These are phyloP conservation scores for Pseudomyrmex dendroicus DNA, from an alignment of 1,140 invertebrate genomes.

Conservation along the genomic window DNA sequence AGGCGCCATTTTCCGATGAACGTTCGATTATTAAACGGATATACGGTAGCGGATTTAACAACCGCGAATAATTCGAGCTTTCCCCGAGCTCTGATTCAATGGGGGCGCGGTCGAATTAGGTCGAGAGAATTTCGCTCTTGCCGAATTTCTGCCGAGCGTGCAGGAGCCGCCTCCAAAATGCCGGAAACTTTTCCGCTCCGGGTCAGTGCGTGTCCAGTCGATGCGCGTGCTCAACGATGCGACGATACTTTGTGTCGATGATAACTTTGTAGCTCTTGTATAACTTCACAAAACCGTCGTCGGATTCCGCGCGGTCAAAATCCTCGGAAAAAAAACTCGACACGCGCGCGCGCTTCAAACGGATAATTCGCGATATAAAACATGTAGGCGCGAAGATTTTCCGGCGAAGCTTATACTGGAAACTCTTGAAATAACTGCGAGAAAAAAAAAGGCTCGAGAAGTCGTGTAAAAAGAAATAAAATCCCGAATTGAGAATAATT, in stretches of 20 bases:
- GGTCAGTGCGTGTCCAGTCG: slow-evolving; percentile 41
- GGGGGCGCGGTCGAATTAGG: slow-evolving; percentile 24
- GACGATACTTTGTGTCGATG: slow-evolving; percentile 50
- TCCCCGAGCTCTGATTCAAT: not conserved
- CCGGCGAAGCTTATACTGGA: too few species aligned
- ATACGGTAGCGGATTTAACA: slow-evolving; percentile 3
- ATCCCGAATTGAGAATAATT: not conserved
- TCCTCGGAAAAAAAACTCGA: slow-evolving; percentile 34
- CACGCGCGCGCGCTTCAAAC: not conserved
- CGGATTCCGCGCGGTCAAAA: slow-evolving; percentile 36
- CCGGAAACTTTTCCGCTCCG: slow-evolving; percentile 49
- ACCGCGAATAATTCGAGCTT: slow-evolving; percentile 30
- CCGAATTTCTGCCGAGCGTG: slow-evolving; percentile 19
- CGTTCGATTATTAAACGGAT: slow-evolving; percentile 49
- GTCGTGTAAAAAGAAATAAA: not conserved
- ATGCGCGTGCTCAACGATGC: slow-evolving; percentile 28
- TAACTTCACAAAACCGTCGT: not conserved
- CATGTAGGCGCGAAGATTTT: not conserved
- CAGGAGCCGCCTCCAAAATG: slow-evolving; percentile 10
- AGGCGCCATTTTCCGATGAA: not conserved
- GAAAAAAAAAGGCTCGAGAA: not conserved
- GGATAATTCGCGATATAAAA: slow-evolving; percentile 41
- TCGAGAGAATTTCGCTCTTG: slow-evolving; percentile 15
- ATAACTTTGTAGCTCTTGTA: slow-evolving; percentile 27
- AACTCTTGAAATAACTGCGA: too few species aligned